A percentile compares a stretch with the other conserved stretches of the same genome.
Evolutionary conservation across 2,113 vertebrate genomes (phyloP).

Genomic region (Corapipo altera): DNA sequence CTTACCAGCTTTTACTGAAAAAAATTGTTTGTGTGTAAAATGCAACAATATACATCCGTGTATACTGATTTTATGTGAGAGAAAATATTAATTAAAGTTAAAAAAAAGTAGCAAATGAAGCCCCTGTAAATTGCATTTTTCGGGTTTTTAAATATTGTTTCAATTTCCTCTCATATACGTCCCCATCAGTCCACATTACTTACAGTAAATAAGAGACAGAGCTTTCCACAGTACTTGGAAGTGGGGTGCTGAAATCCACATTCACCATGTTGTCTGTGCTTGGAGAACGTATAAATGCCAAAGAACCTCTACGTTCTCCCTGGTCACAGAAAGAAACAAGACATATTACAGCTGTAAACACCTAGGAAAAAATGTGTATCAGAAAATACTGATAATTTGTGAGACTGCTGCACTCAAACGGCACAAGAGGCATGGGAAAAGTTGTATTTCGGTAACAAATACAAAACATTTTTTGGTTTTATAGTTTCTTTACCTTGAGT

Average conservation of each 20-base stretch:
- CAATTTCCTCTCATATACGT: not conserved
- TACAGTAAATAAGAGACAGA: constrained; percentile 84
- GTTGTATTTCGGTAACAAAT: not conserved
- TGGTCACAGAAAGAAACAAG: constrained; percentile 42
- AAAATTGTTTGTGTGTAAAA: not conserved
- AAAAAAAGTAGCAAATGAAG: not conserved
- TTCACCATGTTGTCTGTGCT: constrained; percentile 81
- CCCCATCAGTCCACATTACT: constrained; percentile 15
- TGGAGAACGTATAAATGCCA: constrained; percentile 90
- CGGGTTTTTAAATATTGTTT: not conserved
- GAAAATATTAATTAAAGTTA: not conserved
- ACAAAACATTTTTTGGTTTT: not conserved
- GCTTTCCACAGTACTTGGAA: constrained; percentile 71
- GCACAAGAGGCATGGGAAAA: not conserved
- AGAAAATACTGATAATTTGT: not conserved
- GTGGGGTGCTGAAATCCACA: constrained; percentile 86
- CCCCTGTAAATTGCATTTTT: not conserved
- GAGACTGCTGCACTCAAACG: not conserved
- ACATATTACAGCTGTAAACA: not conserved
- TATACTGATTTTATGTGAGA: not conserved
- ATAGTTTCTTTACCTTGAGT: not conserved
- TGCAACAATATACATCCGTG: not conserved
- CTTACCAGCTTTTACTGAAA: not conserved
- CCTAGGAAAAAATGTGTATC: not conserved
- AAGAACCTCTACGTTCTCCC: constrained; percentile 90